phyloP scores from a whole-genome alignment of 2,113 vertebrate species.

The Gasterosteus nipponicus region DNA sequence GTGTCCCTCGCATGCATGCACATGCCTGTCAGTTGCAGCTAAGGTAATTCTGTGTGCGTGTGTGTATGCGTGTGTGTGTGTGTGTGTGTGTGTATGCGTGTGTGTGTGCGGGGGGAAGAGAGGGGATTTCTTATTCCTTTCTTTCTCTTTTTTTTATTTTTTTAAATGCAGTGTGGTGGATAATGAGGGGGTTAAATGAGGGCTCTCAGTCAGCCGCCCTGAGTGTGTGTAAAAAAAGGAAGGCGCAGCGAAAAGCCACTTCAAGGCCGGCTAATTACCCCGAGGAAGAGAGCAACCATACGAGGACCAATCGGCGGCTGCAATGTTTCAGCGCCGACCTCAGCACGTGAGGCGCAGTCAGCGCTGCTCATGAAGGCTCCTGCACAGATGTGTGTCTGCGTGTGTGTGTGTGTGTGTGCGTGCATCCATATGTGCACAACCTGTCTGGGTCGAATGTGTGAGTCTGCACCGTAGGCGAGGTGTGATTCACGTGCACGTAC shows the following conservation, averaged over 20 bases:
- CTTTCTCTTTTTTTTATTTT: constrained; percentile 9
- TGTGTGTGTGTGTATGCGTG: no score
- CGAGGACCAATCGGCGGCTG: constrained; percentile 72
- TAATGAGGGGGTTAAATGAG: constrained; percentile 81
- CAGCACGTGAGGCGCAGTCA: constrained; percentile 67
- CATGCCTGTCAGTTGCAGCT: constrained; percentile 51
- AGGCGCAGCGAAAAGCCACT: constrained; percentile 78
- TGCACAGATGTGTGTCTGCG: constrained; percentile 44
- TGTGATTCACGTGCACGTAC: constrained; percentile 14
- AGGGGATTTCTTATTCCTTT: constrained; percentile 12
- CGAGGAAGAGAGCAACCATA: constrained; percentile 78
- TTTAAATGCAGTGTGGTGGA: constrained; percentile 75
- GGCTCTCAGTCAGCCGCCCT: constrained; percentile 75
- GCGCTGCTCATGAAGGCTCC: constrained; percentile 61
- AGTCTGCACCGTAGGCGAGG: constrained; percentile 3
- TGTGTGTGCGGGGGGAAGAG: constrained; percentile 30
- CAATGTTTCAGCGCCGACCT: constrained; percentile 71
- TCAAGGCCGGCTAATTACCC: constrained; percentile 80
- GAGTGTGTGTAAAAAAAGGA: constrained; percentile 76
- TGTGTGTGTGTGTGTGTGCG: constrained; percentile 19
- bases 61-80: constrained; percentile 32
- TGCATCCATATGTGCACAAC: constrained; percentile 29
- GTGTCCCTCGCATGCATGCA: constrained; percentile 42
- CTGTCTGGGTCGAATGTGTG: constrained; percentile 19
- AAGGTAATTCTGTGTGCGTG: constrained; percentile 71